Evolutionary conservation across 2,113 vertebrate genomes (phyloP).

Genomic region (Saccopteryx leptura): DNA sequence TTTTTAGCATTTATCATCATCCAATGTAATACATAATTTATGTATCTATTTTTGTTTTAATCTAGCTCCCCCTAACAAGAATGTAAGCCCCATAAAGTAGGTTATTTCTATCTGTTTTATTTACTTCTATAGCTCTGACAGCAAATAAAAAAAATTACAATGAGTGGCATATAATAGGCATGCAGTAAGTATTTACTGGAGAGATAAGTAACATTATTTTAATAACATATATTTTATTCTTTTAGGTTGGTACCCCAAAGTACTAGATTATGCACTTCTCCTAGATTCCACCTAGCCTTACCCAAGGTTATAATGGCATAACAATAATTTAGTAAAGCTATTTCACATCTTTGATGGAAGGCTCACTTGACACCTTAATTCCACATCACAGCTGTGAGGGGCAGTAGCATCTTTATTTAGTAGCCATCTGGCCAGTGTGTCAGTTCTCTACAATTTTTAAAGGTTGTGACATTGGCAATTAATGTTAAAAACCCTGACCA

Average conservation of each 20-base stretch:
- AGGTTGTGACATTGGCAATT: conserved; percentile 60
- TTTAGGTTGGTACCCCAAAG: neutral
- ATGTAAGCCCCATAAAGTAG: neutral
- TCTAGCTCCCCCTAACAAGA: neutral
- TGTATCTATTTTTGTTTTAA: conserved; percentile 35
- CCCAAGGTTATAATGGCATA: neutral
- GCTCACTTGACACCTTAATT: neutral
- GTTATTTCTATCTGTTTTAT: neutral
- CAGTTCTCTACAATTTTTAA: conserved; percentile 55
- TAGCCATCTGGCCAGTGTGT: conserved; percentile 30
- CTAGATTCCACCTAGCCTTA: neutral
- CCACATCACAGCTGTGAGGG: neutral
- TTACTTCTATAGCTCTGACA: neutral
- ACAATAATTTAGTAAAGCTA: neutral
- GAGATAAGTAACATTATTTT: neutral
- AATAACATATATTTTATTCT: neutral
- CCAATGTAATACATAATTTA: neutral
- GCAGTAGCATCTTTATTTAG: conserved; percentile 64
- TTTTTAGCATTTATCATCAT: neutral
- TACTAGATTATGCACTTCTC: neutral
- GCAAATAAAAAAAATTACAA: neutral
- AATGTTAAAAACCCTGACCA: conserved; percentile 58
- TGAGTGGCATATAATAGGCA: neutral
- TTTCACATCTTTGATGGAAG: conserved; percentile 34
- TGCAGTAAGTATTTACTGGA: neutral